Evolutionary conservation across 2,113 vertebrate species (phyloP), one percentile per base, ranked within the genome.

Genomic region (Promerops cafer): DNA sequence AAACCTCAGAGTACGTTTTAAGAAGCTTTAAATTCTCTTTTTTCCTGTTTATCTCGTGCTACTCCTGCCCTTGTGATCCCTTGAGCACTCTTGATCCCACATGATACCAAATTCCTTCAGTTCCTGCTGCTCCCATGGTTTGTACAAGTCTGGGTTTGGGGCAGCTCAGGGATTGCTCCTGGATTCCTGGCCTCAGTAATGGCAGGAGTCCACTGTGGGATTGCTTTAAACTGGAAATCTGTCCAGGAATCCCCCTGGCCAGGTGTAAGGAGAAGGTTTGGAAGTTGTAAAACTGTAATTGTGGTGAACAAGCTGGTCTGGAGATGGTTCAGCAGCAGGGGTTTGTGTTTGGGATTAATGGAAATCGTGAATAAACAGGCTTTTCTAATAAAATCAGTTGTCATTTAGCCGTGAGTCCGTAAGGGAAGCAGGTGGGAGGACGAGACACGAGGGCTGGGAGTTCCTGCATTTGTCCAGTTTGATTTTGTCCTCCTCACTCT

Each of bases 211-310:
- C 78, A 35, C 78, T 10, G 20, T 10, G 56, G 89, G 85, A 49
- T 69, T n/a, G 61, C 72, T 93, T 65, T 7, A 23, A 53, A 78
- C 16, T 69, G 94, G 76, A 93, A 97, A 86, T 86, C 28, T 66
- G 3, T n/a, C 72, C 52, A 22, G 71, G 84, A 92, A 90, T 89
- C 83, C 14, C 71, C 37, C 44, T 27, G 72, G 74, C n/a, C 14
- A 12, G 28, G 53, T 21, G 42, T 30, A 44, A 72, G 87, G 93
- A 79, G 60, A 54, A 90, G 80, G 76, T 83, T 92, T 94, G 16
- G 30, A 63, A 96, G 84, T 87, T 83, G 82, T 80, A 89, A 91
- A 97, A 65, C 50, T 56, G 59, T 87, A 77, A 95, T 81, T 94
- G 59, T 96, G 93, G 91, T 90, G 71, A 85, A 44, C 57, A 20